A percentile compares a stretch with the other conserved stretches of the same genome.
These are phyloP conservation scores for Petromus typicus DNA, from an alignment of 2,113 vertebrate genomes.

Conservation along the genomic window DNA sequence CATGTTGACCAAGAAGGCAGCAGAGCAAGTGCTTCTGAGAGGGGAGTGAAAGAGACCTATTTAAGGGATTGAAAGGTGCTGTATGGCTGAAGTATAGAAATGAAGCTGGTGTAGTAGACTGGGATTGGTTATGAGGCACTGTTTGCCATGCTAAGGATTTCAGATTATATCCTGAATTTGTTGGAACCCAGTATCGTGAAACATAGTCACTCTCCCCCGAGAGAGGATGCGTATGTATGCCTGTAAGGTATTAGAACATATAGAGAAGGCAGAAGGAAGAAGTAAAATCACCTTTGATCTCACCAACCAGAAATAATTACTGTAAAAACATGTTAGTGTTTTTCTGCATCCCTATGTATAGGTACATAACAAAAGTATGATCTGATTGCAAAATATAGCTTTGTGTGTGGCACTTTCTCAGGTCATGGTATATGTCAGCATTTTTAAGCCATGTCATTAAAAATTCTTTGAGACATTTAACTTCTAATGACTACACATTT, in stretches of 20 bases:
- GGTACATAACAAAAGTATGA: slow-evolving; percentile 21
- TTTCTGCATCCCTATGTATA: slow-evolving; percentile 46
- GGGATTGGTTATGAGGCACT: background rate
- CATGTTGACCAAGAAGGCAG: background rate
- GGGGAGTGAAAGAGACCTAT: background rate
- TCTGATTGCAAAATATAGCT: background rate
- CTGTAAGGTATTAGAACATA: slow-evolving; percentile 27
- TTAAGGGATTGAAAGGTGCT: background rate
- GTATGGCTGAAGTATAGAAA: background rate
- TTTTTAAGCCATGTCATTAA: slow-evolving; percentile 7
- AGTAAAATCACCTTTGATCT: slow-evolving; percentile 47
- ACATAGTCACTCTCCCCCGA: background rate
- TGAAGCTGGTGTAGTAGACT: background rate
- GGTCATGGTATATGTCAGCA: background rate
- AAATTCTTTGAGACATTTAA: slow-evolving; percentile 54
- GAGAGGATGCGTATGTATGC: background rate
- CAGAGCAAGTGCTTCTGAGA: background rate
- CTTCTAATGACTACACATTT: background rate
- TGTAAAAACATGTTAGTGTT: slow-evolving; percentile 19
- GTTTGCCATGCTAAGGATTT: background rate
- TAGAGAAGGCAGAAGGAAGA: slow-evolving; percentile 35
- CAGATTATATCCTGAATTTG: background rate
- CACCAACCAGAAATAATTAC: slow-evolving; percentile 26
- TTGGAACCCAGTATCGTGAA: background rate
- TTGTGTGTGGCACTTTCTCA: background rate